Evolutionary conservation across 2,113 vertebrate species (phyloP).

Genomic region (Callipepla squamata): DNA sequence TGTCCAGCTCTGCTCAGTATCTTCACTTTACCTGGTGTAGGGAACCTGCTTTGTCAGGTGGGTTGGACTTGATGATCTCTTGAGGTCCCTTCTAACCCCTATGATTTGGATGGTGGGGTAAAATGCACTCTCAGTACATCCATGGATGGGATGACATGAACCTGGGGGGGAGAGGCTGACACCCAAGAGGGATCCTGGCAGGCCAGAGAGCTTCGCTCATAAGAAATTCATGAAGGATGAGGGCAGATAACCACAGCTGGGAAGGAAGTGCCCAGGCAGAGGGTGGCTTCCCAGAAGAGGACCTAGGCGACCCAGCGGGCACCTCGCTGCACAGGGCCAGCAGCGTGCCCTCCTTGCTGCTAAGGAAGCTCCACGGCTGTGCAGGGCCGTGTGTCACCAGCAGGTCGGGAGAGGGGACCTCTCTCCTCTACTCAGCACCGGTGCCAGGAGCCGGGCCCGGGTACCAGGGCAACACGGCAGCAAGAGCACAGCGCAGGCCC

Average conservation of each 20-base stretch:
- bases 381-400: background rate
- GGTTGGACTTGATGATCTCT: too few relatives aligned
- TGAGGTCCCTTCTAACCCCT: too few relatives aligned
- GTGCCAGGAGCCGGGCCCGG: background rate
- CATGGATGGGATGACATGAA: too few relatives aligned
- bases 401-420: background rate
- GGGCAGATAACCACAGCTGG: background rate
- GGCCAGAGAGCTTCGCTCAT: background rate
- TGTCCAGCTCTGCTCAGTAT: too few relatives aligned
- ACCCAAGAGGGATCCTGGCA: background rate
- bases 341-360: background rate
- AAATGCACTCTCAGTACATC: too few relatives aligned
- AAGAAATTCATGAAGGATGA: background rate
- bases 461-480: background rate
- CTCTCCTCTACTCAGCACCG: background rate
- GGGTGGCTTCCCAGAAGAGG: background rate
- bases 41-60: too few relatives aligned
- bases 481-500: background rate
- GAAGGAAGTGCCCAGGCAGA: background rate
- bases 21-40: too few relatives aligned
- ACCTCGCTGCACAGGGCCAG: background rate
- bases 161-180: background rate
- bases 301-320: background rate
- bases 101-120: too few relatives aligned
- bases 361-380: background rate